phyloP scores from a whole-genome alignment of 2,888 invertebrate genomes.

The Drosophila bunnanda region DNA sequence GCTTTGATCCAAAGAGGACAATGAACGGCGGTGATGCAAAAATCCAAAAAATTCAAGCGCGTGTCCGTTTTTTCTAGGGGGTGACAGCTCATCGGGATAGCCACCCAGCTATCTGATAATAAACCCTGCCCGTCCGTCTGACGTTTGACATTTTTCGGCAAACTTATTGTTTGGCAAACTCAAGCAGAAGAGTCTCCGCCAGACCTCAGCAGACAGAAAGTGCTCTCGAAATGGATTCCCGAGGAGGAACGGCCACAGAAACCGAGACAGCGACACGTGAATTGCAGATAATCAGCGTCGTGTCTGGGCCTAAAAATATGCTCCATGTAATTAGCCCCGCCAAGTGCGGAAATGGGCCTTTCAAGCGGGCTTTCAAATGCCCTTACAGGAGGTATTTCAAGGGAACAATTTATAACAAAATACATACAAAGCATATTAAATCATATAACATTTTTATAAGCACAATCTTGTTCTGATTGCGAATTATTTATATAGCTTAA shows the following conservation, averaged over 20 bases:
- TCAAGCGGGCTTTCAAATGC: slow-evolving; percentile 1
- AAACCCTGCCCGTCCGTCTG: slow-evolving; percentile 53
- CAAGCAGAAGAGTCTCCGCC: slow-evolving; percentile 19
- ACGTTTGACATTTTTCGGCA: slow-evolving; percentile 61
- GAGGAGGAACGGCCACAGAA: slow-evolving; percentile 10
- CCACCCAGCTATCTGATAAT: slow-evolving; percentile 57
- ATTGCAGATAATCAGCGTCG: slow-evolving; percentile 76
- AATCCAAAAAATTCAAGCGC: slow-evolving; percentile 10
- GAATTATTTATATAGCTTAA: background rate
- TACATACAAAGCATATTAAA: background rate
- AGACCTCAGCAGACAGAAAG: slow-evolving; percentile 14
- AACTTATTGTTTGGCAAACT: slow-evolving; percentile 50
- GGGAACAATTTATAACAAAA: background rate
- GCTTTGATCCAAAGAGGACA: slow-evolving; percentile 38
- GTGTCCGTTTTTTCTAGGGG: slow-evolving; percentile 22
- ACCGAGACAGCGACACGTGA: slow-evolving; percentile 66
- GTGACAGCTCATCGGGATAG: slow-evolving; percentile 44
- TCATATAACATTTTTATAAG: background rate
- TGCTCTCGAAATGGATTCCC: background rate
- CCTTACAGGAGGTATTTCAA: background rate
- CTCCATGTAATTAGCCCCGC: slow-evolving; percentile 79
- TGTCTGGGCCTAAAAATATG: slow-evolving; percentile 78
- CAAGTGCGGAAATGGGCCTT: slow-evolving; percentile 50
- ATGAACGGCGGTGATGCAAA: slow-evolving; percentile 37
- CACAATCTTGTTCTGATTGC: background rate